Conservation (phyloP, 2,888 invertebrate genomes). For the Phrixothrix hirtus region DNA sequence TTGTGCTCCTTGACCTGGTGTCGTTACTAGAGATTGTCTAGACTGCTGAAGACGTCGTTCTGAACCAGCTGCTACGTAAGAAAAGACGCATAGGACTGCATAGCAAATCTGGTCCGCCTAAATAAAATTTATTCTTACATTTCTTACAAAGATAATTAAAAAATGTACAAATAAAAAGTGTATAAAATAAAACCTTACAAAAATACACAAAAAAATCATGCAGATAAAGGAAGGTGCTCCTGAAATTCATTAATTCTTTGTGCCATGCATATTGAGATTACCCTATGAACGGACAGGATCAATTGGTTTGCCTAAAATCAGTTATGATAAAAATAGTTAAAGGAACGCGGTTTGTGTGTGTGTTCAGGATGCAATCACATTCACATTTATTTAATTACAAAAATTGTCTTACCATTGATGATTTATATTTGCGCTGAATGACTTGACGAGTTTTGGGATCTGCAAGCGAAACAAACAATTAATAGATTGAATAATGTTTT, state of each 20-base stretch:
- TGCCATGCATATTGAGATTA: slow-evolving; percentile 74
- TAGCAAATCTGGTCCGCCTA: slow-evolving; percentile 99
- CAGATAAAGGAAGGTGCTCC: slow-evolving; percentile 37
- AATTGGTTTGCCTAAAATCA: slow-evolving; percentile 75
- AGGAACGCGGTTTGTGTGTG: too few species aligned
- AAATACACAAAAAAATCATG: slow-evolving; percentile 40
- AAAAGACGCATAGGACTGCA: slow-evolving; percentile 98
- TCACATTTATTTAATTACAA: too few species aligned
- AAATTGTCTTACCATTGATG: slow-evolving; percentile 98
- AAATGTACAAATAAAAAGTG: slow-evolving; percentile 20
- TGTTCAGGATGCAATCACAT: too few species aligned
- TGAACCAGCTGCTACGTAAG: slow-evolving; percentile 93
- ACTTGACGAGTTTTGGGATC: slow-evolving; percentile 98
- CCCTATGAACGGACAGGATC: slow-evolving; percentile 76
- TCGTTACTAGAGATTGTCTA: slow-evolving; percentile 31
- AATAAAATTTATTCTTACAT: slow-evolving; percentile 17
- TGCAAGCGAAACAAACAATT: slow-evolving; percentile 59
- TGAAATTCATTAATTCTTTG: slow-evolving; percentile 41
- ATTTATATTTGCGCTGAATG: slow-evolving; percentile 95
- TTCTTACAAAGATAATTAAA: too few species aligned
- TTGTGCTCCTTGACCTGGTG: slow-evolving; percentile 22
- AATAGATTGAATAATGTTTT: slow-evolving; percentile 1
- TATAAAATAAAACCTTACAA: slow-evolving; percentile 42
- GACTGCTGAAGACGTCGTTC: slow-evolving; percentile 63
- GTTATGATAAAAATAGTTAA: too few species aligned